Evolutionary conservation across 2,113 vertebrate species (phyloP).

Genomic region (Antennarius striatus): DNA sequence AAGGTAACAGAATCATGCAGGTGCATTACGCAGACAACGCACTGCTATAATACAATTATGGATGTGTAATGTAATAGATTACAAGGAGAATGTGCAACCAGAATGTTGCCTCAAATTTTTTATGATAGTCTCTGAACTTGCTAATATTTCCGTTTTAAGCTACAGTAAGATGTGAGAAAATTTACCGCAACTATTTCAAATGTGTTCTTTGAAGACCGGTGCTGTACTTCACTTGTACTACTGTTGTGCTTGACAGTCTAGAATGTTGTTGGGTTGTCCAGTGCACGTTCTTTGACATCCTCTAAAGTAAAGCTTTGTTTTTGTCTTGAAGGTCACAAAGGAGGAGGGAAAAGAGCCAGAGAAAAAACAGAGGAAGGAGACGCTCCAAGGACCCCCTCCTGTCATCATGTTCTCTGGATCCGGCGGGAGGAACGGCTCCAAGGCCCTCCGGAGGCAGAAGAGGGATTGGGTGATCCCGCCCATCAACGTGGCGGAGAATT

Average conservation of each 20-base stretch:
- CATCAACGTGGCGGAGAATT: conserved; percentile 96
- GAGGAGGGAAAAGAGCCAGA: conserved; percentile 43
- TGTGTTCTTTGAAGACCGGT: no score
- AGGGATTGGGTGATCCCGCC: conserved; percentile 98
- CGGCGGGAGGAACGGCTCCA: conserved; percentile 67
- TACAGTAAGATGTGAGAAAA: no score
- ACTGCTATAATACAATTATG: neutral
- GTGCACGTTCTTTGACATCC: conserved; percentile 1
- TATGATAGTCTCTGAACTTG: neutral
- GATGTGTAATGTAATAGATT: neutral
- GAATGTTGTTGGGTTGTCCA: neutral
- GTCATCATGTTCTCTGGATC: conserved; percentile 82
- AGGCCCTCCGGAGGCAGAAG: conserved; percentile 87
- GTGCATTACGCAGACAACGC: neutral
- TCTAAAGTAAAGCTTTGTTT: conserved; percentile 29
- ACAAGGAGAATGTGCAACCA: neutral
- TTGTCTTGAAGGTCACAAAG: conserved; percentile 57
- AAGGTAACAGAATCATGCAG: no score
- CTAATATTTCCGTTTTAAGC: no score
- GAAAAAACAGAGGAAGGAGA: conserved; percentile 51
- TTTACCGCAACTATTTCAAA: no score
- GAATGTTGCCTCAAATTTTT: neutral
- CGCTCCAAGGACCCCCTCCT: conserved; percentile 59
- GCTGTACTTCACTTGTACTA: no score
- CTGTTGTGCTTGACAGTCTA: no score